Evolutionary conservation across 2,113 vertebrate genomes (phyloP).

Genomic region (Felis chaus): DNA sequence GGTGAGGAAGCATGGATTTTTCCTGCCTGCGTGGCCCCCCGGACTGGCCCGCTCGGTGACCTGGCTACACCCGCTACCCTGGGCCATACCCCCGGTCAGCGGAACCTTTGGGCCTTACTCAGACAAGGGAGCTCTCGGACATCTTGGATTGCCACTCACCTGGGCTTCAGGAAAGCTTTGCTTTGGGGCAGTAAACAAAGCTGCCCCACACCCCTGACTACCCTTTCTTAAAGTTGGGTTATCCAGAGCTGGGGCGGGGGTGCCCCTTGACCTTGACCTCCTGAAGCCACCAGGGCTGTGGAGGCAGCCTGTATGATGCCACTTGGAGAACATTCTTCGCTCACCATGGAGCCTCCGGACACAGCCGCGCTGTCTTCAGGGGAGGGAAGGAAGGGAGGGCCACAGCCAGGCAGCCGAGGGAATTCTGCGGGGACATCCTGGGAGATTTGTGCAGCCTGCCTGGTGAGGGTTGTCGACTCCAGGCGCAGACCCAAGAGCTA

Average conservation of each 20-base stretch:
- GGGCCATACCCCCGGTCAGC: fast-evolving
- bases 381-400: not conserved
- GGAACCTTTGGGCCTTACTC: fast-evolving
- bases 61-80: fast-evolving
- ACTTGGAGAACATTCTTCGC: not conserved
- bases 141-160: not conserved
- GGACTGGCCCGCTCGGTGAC: fast-evolving
- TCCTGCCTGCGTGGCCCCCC: not conserved
- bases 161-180: not conserved
- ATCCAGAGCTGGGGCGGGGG: not conserved
- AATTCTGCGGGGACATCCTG: not conserved
- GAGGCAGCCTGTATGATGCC: not conserved
- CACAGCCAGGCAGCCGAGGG: not conserved
- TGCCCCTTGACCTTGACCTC: not conserved
- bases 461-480: conserved; percentile 26
- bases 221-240: not conserved
- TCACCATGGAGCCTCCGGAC: not conserved
- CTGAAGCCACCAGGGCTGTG: not conserved
- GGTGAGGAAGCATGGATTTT: not conserved
- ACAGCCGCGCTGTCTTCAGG: not conserved
- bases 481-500: conserved; percentile 57
- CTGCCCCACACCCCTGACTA: not conserved
- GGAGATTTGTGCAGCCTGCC: not conserved
- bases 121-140: not conserved
- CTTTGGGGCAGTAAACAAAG: not conserved